A percentile compares a stretch with the other conserved stretches of the same genome.
Evolutionary conservation across 2,113 vertebrate species (phyloP).

Genomic region (Cinclus mexicanus): DNA sequence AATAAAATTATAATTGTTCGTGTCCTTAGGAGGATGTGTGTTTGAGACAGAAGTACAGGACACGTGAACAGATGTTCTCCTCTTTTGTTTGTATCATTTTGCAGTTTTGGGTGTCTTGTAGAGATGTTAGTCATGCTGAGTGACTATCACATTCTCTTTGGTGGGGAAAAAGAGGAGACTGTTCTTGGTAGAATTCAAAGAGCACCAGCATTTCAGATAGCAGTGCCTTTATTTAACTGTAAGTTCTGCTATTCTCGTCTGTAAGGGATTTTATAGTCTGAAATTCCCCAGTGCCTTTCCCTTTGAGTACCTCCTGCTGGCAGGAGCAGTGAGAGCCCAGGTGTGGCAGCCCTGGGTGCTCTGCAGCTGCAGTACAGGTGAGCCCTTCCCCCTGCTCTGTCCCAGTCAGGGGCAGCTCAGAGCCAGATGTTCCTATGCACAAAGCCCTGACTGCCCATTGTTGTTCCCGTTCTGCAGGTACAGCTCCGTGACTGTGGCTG

Average conservation of each 20-base stretch:
- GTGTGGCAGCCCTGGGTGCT: neutral
- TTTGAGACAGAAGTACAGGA: neutral
- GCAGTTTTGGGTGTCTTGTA: neutral
- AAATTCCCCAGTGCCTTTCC: neutral
- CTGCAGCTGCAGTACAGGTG: neutral
- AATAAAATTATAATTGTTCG: neutral
- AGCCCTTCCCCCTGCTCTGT: neutral
- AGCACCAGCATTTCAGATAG: neutral
- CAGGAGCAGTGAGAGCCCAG: neutral
- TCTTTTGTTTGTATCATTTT: neutral
- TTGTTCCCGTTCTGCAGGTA: fast-evolving
- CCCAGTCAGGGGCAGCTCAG: neutral
- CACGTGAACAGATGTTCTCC: neutral
- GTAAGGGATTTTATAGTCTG: neutral
- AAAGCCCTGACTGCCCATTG: neutral
- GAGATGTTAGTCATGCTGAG: neutral
- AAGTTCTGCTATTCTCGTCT: neutral
- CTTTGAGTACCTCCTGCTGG: neutral
- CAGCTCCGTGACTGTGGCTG: neutral
- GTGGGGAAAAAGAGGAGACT: neutral
- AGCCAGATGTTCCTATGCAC: neutral
- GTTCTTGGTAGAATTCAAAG: neutral
- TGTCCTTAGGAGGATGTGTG: neutral
- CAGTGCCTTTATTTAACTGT: neutral
- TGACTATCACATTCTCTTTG: neutral